Evolutionary conservation across 2,113 vertebrate species (phyloP).

Genomic region (Cyrtonyx montezumae): DNA sequence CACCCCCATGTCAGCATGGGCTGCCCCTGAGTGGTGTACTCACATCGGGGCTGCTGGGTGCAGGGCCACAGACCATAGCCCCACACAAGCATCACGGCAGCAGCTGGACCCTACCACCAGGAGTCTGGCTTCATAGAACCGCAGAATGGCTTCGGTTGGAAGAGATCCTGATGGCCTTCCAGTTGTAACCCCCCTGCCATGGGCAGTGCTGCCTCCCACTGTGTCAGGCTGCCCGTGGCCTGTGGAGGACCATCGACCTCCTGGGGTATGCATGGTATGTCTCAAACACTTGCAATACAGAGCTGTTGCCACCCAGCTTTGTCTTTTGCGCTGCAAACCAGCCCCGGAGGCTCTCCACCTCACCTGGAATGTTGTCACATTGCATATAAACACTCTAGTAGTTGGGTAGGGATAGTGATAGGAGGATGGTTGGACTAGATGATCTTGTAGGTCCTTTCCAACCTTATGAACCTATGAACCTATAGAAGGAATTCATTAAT

Average conservation of each 20-base stretch:
- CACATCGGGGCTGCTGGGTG: not conserved
- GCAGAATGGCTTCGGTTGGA: too few relatives aligned
- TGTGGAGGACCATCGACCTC: too few relatives aligned
- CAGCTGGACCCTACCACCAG: not conserved
- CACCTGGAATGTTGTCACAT: not conserved
- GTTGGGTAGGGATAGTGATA: too few relatives aligned
- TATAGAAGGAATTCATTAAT: constrained; percentile 6
- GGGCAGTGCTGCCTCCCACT: not conserved
- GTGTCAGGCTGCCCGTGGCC: not conserved
- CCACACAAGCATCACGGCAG: not conserved
- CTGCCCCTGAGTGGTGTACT: fast-evolving
- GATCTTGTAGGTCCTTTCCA: too few relatives aligned
- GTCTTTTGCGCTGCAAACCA: not conserved
- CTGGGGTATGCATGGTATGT: too few relatives aligned
- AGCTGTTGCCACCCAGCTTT: not conserved
- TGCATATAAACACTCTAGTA: not conserved
- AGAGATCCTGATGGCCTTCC: too few relatives aligned
- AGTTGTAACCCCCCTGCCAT: not conserved
- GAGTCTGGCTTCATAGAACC: too few relatives aligned
- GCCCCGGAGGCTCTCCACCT: not conserved
- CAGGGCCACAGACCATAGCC: too few relatives aligned
- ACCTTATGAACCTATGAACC: too few relatives aligned
- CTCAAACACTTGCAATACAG: too few relatives aligned
- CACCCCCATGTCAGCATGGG: not conserved
- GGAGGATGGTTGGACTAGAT: too few relatives aligned